Base-by-base conservation (phyloP, 2,113 vertebrate species). In the Pongo pygmaeus region DNA sequence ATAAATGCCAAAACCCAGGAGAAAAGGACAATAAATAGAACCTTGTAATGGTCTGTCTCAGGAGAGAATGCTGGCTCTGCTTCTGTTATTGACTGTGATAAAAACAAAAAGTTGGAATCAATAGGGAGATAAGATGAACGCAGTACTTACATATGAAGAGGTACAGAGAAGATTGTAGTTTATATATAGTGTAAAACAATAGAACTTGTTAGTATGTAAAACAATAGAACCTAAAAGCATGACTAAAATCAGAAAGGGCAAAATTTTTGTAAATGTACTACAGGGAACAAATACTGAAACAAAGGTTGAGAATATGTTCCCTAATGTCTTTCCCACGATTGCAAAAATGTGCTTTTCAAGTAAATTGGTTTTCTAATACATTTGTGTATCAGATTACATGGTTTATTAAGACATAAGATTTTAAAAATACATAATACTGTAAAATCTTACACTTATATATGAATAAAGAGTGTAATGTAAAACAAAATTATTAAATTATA, bases 1-100 rank as follows among this genome's bases (percentile, higher is more conserved):
- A 86, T 84, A 91, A 97, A 84, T 9, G 13, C 25, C 86, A 91
- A 96, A 77, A 22, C 91, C 72, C 92, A 87, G 20, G 85, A 30
- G 81, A 35, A 90, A 96, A 98, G 35, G 43, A 77, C 59, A 61
- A 13, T 86, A 55, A 96, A 85, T 85, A 98, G 92, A 97, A 91
- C 81, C 70, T 70, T 25, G 70, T 0, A 84, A 78, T 72, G 48
- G 3, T 6, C 13, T 77, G 35, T 38, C 77, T 91, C 89, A 79
- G n/a, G 81, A 96, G 80, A 95, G 57, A 20, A 38, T 9, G 16
- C 5, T 2, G 4, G 30, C 52, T 96, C 23, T 74, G 69, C 52
- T 57, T 94, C 59, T 55, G 94, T 59, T 59, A 30, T 8, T 17
- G 23, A 84, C 20, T 61, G 14, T 64, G 67, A 93, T 95, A 95